Percentiles rank a stretch among this genome's conserved stretches.
Evolutionary conservation across 2,797 vertebrate species (phyloP).

Genomic region (Lagothrix lagotricha): DNA sequence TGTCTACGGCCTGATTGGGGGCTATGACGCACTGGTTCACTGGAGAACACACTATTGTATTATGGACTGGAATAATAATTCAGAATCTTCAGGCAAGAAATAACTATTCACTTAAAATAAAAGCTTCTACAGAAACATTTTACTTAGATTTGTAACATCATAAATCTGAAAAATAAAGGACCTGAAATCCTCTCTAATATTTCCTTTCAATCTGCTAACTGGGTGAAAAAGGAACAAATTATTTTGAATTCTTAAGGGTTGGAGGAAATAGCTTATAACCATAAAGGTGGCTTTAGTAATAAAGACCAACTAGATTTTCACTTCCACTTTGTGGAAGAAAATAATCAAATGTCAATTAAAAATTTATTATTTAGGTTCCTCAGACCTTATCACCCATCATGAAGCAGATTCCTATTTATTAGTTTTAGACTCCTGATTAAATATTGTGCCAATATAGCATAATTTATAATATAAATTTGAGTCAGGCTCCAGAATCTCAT

Average conservation of each 20-base stretch:
- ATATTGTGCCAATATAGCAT: not conserved
- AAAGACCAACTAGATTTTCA: conserved; percentile 8
- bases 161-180: not conserved
- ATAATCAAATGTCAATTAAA: conserved; percentile 14
- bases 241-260: not conserved
- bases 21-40: not conserved
- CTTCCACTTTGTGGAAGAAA: conserved; percentile 32
- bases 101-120: conserved; percentile 12
- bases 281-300: not conserved
- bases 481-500: not conserved
- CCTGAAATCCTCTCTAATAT: not conserved
- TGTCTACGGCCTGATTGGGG: not conserved
- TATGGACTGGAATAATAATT: not conserved
- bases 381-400: not conserved
- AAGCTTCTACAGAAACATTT: not conserved
- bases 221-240: not conserved
- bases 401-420: not conserved
- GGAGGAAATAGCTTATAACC: not conserved
- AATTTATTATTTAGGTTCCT: not conserved
- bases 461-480: conserved; percentile 4
- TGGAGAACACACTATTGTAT: not conserved
- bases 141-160: not conserved
- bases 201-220: not conserved
- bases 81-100: not conserved
- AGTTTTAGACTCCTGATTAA: not conserved